Percentiles rank a stretch among this genome's conserved stretches.
Evolutionary conservation across 1,140 invertebrate genomes (phyloP).

Genomic region (Liolophura sinensis): DNA sequence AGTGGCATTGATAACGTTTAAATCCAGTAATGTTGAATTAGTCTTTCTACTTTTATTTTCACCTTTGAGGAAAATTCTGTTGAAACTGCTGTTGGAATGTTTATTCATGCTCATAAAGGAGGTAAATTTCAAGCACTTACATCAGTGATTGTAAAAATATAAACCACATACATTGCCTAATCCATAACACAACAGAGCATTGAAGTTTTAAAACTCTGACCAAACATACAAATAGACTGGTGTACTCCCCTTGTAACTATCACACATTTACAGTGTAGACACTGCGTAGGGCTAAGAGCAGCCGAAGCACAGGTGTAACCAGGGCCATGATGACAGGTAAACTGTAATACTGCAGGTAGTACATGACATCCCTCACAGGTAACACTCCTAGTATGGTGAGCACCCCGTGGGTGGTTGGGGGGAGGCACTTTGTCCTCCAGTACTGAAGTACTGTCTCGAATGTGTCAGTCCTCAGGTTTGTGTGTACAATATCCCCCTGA

Average conservation of each 20-base stretch:
- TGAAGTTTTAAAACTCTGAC: too few relatives aligned
- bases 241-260: not conserved
- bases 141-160: too few relatives aligned
- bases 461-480: constrained; percentile 27
- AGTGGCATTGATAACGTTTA: too few relatives aligned
- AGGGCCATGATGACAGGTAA: constrained; percentile 46
- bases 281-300: constrained; percentile 35
- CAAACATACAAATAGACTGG: too few relatives aligned
- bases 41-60: too few relatives aligned
- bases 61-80: too few relatives aligned
- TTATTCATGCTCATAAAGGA: too few relatives aligned
- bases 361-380: constrained; percentile 35
- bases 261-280: constrained; percentile 22
- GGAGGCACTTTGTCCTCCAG: constrained; percentile 39
- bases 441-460: constrained; percentile 34
- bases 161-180: too few relatives aligned
- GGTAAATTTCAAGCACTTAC: too few relatives aligned
- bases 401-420: constrained; percentile 32
- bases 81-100: too few relatives aligned
- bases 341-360: constrained; percentile 52
- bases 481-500: constrained; percentile 39
- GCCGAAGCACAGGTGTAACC: constrained; percentile 40
- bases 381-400: constrained; percentile 40
- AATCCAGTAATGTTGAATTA: too few relatives aligned
- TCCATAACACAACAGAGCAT: too few relatives aligned